Percentiles rank a stretch among this genome's conserved stretches.
Evolutionary conservation across 2,113 vertebrate genomes (phyloP).

Genomic region (Macaca nemestrina): DNA sequence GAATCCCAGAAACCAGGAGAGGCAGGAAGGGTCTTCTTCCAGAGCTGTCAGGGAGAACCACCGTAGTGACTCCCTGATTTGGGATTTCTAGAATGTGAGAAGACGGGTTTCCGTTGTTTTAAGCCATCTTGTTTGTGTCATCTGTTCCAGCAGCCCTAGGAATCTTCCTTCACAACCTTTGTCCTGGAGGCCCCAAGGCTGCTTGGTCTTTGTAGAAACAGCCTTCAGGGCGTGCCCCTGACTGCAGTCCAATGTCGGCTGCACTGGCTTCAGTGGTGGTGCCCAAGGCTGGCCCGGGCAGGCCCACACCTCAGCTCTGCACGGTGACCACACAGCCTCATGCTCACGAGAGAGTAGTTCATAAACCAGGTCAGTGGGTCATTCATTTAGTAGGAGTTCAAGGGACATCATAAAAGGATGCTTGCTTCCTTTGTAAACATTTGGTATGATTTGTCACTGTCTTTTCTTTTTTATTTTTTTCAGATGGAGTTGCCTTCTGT

Average conservation of each 20-base stretch:
- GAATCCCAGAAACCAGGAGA: neutral
- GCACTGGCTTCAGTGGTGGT: too few species aligned
- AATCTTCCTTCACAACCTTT: neutral
- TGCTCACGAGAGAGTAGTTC: neutral
- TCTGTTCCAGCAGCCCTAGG: neutral
- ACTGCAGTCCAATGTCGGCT: neutral
- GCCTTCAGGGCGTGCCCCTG: rapidly evolving
- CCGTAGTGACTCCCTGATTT: neutral
- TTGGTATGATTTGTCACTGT: neutral
- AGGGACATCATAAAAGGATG: neutral
- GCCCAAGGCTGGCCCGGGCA: too few species aligned
- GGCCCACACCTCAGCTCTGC: neutral
- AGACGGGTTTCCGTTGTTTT: neutral
- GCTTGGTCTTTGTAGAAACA: neutral
- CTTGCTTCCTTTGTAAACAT: neutral
- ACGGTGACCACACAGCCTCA: neutral
- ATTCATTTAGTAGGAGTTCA: neutral
- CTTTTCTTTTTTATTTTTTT: neutral
- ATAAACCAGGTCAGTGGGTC: neutral
- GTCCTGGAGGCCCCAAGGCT: neutral
- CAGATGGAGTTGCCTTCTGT: too few species aligned
- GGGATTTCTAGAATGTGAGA: neutral
- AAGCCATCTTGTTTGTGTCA: rapidly evolving
- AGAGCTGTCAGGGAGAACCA: neutral
- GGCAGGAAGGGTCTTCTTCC: rapidly evolving